phyloP scores from a whole-genome alignment of 1,140 invertebrate species.

The Gryon sp. region DNA sequence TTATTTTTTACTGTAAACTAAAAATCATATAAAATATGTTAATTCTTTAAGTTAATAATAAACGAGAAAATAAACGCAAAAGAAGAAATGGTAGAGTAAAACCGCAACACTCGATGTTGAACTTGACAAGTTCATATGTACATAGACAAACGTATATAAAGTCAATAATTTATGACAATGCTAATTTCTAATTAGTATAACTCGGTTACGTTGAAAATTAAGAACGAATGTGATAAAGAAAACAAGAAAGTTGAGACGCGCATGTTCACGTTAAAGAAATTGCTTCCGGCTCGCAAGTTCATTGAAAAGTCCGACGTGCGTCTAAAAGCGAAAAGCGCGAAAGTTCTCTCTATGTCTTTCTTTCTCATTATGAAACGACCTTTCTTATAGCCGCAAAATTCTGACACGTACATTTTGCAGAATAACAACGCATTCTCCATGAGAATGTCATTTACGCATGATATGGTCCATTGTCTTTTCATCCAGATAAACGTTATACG shows the following conservation, averaged over 20 bases:
- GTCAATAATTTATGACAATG: no score
- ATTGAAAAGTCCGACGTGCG: constrained; percentile 45
- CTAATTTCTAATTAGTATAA: constrained; percentile 45
- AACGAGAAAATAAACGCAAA: no score
- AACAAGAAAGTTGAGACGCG: constrained; percentile 42
- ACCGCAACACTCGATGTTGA: no score
- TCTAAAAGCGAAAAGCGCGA: constrained; percentile 22
- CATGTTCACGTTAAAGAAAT: constrained; percentile 35
- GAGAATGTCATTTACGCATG: constrained; percentile 49
- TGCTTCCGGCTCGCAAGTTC: constrained; percentile 42
- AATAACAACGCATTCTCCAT: constrained; percentile 28
- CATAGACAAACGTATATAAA: no score
- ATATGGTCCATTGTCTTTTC: constrained; percentile 40
- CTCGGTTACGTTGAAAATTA: constrained; percentile 32
- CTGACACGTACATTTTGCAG: constrained; percentile 21
- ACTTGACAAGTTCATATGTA: constrained; percentile 25
- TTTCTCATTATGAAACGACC: constrained; percentile 33
- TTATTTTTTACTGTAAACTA: no score
- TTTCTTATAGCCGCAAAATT: constrained; percentile 22
- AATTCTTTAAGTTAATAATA: no score
- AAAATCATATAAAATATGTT: no score
- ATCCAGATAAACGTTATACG: constrained; percentile 10
- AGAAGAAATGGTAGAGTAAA: no score
- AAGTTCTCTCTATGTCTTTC: no score
- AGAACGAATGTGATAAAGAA: constrained; percentile 37